Conservation (phyloP, 1,140 invertebrate species). For the Metopolophium dirhodum region DNA sequence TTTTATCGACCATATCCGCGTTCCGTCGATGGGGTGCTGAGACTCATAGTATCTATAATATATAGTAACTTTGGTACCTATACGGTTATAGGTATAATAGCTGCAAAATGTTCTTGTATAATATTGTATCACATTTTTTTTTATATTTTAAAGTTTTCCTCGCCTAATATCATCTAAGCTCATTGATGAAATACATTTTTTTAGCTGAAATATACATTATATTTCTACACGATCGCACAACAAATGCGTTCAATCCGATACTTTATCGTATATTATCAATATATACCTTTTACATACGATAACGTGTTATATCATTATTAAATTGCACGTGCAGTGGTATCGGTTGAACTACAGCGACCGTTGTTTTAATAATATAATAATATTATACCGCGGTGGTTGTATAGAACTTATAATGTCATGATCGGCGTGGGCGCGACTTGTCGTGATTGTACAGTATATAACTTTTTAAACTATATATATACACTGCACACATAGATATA, state of each 20-base stretch:
- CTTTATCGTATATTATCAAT: background rate
- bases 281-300: background rate
- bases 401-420: conserved; percentile 15
- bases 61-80: background rate
- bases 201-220: background rate
- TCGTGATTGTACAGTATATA: background rate
- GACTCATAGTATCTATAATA: no score
- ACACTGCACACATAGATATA: background rate
- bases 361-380: background rate
- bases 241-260: background rate
- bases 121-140: background rate
- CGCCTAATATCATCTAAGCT: background rate
- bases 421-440: background rate
- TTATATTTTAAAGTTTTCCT: background rate
- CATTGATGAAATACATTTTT: background rate
- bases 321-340: background rate
- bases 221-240: background rate
- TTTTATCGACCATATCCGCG: background rate
- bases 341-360: background rate
- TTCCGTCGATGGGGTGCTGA: background rate
- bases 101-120: background rate
- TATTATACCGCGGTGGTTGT: background rate
- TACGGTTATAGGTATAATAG: background rate
- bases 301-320: conserved; percentile 2
- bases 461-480: background rate